A percentile compares a stretch with the other conserved stretches of the same genome.
phyloP scores from a whole-genome alignment of 2,888 invertebrate species.

The Volucella inflata region DNA sequence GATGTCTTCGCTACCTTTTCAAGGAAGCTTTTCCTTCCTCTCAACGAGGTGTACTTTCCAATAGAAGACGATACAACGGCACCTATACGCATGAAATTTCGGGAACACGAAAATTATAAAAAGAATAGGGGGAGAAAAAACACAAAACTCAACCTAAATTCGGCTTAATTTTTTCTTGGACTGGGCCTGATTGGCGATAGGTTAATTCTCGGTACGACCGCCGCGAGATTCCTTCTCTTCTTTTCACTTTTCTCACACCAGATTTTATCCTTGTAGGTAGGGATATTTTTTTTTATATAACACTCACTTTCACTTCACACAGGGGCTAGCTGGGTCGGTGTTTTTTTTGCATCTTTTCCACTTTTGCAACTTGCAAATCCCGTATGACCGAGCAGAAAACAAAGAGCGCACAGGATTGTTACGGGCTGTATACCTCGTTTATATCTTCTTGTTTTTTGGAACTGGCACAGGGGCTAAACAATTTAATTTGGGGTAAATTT shows the following conservation, averaged over 20 bases:
- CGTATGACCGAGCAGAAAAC: slow-evolving; percentile 33
- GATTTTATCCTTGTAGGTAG: slow-evolving; percentile 54
- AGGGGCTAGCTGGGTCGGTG: slow-evolving; percentile 54
- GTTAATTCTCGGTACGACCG: slow-evolving; percentile 9
- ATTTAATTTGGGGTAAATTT: slow-evolving; percentile 32
- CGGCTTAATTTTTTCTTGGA: not conserved
- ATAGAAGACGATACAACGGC: slow-evolving; percentile 24
- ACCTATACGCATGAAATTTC: slow-evolving; percentile 23
- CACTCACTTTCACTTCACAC: slow-evolving; percentile 75
- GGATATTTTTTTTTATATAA: slow-evolving; percentile 65
- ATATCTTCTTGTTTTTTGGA: not conserved
- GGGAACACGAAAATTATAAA: slow-evolving; percentile 5
- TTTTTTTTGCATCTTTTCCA: slow-evolving; percentile 69
- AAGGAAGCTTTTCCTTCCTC: slow-evolving; percentile 37
- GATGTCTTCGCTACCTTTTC: slow-evolving; percentile 52
- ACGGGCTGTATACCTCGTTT: slow-evolving; percentile 16
- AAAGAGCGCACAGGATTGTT: slow-evolving; percentile 27
- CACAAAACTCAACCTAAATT: not conserved
- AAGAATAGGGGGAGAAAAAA: not conserved
- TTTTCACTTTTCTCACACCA: slow-evolving; percentile 40
- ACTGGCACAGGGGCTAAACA: slow-evolving; percentile 31
- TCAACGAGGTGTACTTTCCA: slow-evolving; percentile 29
- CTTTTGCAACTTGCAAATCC: slow-evolving; percentile 37
- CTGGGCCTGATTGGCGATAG: slow-evolving; percentile 5
- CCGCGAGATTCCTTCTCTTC: slow-evolving; percentile 50